Percentiles rank a stretch among this genome's conserved stretches.
These are phyloP conservation scores for Poicephalus gulielmi DNA, from an alignment of 2,113 vertebrate species.

Conservation along the genomic window DNA sequence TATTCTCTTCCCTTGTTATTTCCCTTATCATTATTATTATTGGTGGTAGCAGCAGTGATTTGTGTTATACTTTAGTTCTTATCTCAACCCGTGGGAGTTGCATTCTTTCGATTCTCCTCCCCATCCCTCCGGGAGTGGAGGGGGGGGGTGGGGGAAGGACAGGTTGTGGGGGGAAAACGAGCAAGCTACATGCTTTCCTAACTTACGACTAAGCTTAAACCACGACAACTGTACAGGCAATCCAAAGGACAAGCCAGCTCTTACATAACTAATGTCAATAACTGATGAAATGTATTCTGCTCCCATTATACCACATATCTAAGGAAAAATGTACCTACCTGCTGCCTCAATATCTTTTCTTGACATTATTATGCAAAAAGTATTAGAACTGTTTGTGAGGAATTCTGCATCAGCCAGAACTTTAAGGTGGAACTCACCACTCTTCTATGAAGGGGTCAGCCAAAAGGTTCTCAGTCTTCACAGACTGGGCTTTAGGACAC, in stretches of 20 bases:
- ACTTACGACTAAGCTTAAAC: too few species aligned
- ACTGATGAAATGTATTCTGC: background rate
- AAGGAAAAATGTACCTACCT: background rate
- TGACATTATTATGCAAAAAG: background rate
- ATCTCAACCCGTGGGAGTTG: too few species aligned
- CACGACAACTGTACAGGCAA: background rate
- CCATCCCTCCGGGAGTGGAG: too few species aligned
- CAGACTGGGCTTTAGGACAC: background rate
- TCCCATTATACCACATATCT: background rate
- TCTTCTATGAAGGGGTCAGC: background rate
- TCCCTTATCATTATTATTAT: too few species aligned
- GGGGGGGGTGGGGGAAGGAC: too few species aligned
- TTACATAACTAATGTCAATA: background rate
- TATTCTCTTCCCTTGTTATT: too few species aligned
- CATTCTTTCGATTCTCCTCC: too few species aligned
- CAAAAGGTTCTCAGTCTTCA: background rate
- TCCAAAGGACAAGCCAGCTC: background rate
- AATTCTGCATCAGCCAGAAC: background rate
- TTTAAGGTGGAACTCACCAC: background rate
- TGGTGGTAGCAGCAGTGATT: too few species aligned
- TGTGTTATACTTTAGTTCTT: too few species aligned
- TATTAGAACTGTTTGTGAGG: background rate
- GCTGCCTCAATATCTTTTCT: background rate
- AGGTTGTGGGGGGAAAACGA: too few species aligned
- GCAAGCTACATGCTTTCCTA: too few species aligned